Conservation (phyloP, 1,140 invertebrate genomes). For the Hyphantria cunea region DNA sequence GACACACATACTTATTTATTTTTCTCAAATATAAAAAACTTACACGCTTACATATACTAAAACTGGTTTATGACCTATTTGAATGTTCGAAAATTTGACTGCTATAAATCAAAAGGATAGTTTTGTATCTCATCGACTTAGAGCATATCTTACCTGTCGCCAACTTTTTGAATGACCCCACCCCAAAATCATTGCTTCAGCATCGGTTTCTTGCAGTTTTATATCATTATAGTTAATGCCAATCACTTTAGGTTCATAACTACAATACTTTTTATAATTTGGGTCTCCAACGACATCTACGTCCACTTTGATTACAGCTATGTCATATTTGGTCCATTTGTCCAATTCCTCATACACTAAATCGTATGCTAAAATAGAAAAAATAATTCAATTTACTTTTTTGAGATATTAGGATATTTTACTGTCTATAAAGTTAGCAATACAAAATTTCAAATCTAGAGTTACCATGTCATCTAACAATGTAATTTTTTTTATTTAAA, state of each 20-base stretch:
- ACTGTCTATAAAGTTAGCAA: too few relatives aligned
- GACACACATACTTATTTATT: too few relatives aligned
- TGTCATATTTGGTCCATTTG: conserved; percentile 50
- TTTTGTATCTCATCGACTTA: neutral
- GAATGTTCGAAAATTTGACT: too few relatives aligned
- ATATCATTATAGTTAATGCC: neutral
- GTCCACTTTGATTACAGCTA: conserved; percentile 51
- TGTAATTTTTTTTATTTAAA: too few relatives aligned
- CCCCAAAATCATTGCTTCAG: neutral
- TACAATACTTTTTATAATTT: neutral
- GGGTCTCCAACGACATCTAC: conserved; percentile 33
- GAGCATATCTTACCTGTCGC: neutral
- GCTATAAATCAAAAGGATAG: neutral
- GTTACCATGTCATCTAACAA: too few relatives aligned
- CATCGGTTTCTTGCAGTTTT: neutral
- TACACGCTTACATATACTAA: too few relatives aligned
- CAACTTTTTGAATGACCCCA: neutral
- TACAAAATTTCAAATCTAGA: too few relatives aligned
- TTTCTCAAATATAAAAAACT: too few relatives aligned
- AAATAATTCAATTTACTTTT: too few relatives aligned
- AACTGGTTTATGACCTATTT: too few relatives aligned
- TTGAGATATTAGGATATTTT: too few relatives aligned
- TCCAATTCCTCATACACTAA: conserved; percentile 41
- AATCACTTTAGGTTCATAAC: neutral
- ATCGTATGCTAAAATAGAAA: conserved; percentile 40